Evolutionary conservation across 64 coral and sea anemone species (phyloP), one percentile per base, ranked within the genome.

Genomic region (Platygyra sinensis): DNA sequence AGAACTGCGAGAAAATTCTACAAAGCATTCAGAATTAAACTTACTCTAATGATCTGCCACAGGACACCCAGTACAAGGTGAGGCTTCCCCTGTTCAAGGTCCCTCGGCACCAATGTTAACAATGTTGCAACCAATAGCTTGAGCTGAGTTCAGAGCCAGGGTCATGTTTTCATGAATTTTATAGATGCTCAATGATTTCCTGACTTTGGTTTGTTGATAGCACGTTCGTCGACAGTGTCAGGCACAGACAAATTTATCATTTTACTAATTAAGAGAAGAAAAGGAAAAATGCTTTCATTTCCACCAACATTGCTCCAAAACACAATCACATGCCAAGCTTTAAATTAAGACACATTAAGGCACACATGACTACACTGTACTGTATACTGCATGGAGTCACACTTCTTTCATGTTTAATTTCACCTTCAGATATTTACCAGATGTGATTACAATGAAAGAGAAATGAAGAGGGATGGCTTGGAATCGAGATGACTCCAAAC

Each of bases 21-120:
- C 62, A 65, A 17, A 7, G 24, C 17, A 65, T 19, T 17, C 64
- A n/a, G 16, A 19, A 39, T 39, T 39, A 39, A 39, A 86, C 80
- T 52, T 80, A 98, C 96, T 84, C 96, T 98, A 52, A 98, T 98
- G 75, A 98, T 93, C 65, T 98, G 96, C 96, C 96, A 98, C 17
- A 98, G 90, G 8, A 98, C 67, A 17, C 96, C 96, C 65, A 98
- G 82, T 10, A 98, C 86, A 51, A 98, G 78, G 80, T 98, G 96
- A 22, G 86, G 71, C 52, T 94, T 98, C 15, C 96, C 96, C 30
- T 89, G 87, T 27, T 87, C 92, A 28, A 98, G 74, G 55, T 98
- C n/a, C 96, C 18, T 95, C 96, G 11, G 96, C 86, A n/a, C 96
- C 96, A 90, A 98, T 98, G 52, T 98, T 98, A 4, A 95, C 93